Percentiles rank a stretch among this genome's conserved stretches.
Evolutionary conservation across 2,113 vertebrate genomes (phyloP).

Genomic region (Irena cyanogastra): DNA sequence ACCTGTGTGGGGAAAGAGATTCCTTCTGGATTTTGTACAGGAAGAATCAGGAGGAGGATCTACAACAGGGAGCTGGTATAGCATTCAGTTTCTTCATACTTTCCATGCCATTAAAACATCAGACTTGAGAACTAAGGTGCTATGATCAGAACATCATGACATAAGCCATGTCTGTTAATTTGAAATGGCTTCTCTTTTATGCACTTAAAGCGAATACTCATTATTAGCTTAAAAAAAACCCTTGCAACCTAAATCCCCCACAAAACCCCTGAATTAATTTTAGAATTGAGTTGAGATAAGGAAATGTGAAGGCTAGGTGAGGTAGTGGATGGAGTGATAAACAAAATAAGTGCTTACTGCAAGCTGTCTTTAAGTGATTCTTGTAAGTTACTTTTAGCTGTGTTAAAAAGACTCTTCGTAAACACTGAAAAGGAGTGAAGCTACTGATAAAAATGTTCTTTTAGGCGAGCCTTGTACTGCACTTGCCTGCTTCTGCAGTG

Average conservation of each 20-base stretch:
- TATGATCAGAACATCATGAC: background rate
- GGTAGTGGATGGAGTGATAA: background rate
- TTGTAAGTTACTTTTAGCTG: background rate
- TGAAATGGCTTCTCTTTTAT: background rate
- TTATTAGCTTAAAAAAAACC: background rate
- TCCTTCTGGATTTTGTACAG: background rate
- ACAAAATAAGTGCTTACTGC: background rate
- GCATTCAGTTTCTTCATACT: background rate
- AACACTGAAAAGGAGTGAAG: background rate
- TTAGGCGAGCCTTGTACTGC: background rate
- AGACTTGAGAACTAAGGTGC: background rate
- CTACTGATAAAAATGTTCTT: background rate
- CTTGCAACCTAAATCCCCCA: background rate
- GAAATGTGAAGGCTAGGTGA: background rate
- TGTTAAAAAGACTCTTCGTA: background rate
- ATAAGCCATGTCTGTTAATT: background rate
- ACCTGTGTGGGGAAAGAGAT: background rate
- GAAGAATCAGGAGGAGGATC: background rate
- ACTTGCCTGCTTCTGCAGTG: background rate
- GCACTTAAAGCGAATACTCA: background rate
- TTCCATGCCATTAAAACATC: background rate
- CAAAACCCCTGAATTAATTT: background rate
- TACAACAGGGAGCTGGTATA: background rate
- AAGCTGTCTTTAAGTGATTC: background rate
- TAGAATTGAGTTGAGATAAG: background rate